These are phyloP conservation scores for Trichomalopsis sarcophagae DNA, from an alignment of 1,140 invertebrate species.

Conservation along the genomic window DNA sequence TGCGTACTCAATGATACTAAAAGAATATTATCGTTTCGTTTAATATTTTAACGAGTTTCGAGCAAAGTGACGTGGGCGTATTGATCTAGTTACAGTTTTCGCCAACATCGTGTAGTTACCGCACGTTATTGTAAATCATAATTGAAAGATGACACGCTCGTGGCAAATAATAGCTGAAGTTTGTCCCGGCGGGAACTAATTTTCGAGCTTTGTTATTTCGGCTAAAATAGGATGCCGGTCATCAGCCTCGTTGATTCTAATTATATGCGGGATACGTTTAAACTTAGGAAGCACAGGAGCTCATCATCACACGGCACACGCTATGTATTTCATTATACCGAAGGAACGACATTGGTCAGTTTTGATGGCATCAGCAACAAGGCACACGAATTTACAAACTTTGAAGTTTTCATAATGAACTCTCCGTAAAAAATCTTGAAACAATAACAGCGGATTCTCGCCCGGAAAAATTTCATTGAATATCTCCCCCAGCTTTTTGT, in stretches of 20 bases:
- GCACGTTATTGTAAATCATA: background rate
- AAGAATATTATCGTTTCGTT: too few relatives aligned
- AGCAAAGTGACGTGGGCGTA: too few relatives aligned
- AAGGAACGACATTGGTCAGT: too few relatives aligned
- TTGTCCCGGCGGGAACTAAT: background rate
- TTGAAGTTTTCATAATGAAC: background rate
- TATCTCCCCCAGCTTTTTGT: constrained; percentile 13
- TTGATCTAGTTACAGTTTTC: too few relatives aligned
- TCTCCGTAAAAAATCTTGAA: constrained; percentile 4
- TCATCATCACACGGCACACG: too few relatives aligned
- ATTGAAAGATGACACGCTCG: background rate
- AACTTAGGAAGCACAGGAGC: too few relatives aligned
- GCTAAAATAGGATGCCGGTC: too few relatives aligned
- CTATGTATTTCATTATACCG: too few relatives aligned
- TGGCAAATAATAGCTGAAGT: background rate
- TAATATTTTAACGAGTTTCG: too few relatives aligned
- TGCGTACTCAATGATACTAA: background rate
- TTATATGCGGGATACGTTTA: too few relatives aligned
- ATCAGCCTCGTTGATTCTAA: background rate
- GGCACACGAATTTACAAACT: background rate
- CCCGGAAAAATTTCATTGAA: constrained; percentile 14
- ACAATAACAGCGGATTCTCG: constrained; percentile 20
- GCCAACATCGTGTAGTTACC: too few relatives aligned
- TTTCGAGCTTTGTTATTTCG: background rate
- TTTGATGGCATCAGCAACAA: too few relatives aligned